phyloP scores from a whole-genome alignment of 2,888 invertebrate genomes.

The Tipula unca region DNA sequence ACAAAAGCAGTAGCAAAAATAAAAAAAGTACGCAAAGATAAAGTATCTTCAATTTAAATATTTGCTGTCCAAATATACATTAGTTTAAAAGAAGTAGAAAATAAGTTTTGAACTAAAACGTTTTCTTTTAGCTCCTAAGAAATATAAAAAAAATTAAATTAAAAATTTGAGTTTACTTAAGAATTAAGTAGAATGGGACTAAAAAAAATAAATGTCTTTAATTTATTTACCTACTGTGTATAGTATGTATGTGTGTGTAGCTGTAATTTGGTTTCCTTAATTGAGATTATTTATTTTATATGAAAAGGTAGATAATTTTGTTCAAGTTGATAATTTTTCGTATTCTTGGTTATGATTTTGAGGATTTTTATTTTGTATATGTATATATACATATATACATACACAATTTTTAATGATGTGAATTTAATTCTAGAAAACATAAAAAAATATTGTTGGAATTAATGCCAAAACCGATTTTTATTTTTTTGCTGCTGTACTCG shows the following conservation, averaged over 20 bases:
- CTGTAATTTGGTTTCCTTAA: background rate
- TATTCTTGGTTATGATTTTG: background rate
- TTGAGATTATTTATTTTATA: background rate
- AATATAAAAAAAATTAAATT: background rate
- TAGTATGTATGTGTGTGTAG: background rate
- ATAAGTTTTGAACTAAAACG: background rate
- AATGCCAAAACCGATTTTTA: background rate
- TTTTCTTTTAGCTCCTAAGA: background rate
- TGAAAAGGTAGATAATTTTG: background rate
- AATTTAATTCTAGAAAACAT: background rate
- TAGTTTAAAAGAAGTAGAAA: background rate
- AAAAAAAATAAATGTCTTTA: background rate
- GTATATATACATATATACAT: background rate
- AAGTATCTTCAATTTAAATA: slow-evolving; percentile 1
- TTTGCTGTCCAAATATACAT: background rate
- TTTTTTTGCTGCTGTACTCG: background rate
- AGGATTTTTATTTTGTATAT: background rate
- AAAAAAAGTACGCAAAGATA: background rate
- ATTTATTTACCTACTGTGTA: background rate
- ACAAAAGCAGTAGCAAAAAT: background rate
- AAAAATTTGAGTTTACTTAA: background rate
- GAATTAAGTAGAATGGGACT: background rate
- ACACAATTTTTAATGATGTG: background rate
- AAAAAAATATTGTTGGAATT: background rate
- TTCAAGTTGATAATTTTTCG: background rate